Base-by-base conservation (phyloP, 2,888 invertebrate genomes). In the Zaprionus obscuricornis region DNA sequence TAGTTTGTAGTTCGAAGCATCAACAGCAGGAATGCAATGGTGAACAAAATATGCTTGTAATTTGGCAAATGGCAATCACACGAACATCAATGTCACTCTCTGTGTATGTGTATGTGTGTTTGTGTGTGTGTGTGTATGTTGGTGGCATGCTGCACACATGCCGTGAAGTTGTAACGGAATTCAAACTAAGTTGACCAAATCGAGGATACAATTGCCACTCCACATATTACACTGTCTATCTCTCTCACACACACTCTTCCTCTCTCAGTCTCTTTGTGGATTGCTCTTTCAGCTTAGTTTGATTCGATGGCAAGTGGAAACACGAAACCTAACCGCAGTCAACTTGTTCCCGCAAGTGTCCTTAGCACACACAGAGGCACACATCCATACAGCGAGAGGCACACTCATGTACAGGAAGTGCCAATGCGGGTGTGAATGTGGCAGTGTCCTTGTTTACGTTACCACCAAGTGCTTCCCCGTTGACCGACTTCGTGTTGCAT, bases 401-500 rank as follows among this genome's bases (percentile, higher is more conserved):
- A n/a, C 13, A 42, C 37, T 43, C 36, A 31, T 34, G 39, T 36
- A 33, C 57, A 62, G 57, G 49, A 55, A 57, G 56, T 33, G 54
- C 31, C 52, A 43, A 39, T 67, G 51, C 49, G 45, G 31, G 26
- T 40, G 42, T 58, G 43, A 37, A 31, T 51, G 68, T 40, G 65
- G 51, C 39, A 59, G 59, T 52, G 60, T 49, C 40, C 76, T 83
- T 79, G 78, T 78, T 83, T 79, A 83, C 71, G 74, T 64, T 57
- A 37, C 62, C 60, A 68, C 45, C 71, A 74, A 78, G 56, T 68
- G 74, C n/a, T n/a, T n/a, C n/a, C 51, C 70, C 64, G 76, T 64
- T 64, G 76, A 75, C 79, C n/a, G n/a, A n/a, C n/a, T n/a, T n/a
- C 79, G 71, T 75, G 78, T 56, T 74, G 68, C 83, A 83, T 78